Percentiles rank a stretch among this genome's conserved stretches.
These are phyloP conservation scores for Caradrina kadenii DNA, from an alignment of 2,888 invertebrate genomes.

Conservation along the genomic window DNA sequence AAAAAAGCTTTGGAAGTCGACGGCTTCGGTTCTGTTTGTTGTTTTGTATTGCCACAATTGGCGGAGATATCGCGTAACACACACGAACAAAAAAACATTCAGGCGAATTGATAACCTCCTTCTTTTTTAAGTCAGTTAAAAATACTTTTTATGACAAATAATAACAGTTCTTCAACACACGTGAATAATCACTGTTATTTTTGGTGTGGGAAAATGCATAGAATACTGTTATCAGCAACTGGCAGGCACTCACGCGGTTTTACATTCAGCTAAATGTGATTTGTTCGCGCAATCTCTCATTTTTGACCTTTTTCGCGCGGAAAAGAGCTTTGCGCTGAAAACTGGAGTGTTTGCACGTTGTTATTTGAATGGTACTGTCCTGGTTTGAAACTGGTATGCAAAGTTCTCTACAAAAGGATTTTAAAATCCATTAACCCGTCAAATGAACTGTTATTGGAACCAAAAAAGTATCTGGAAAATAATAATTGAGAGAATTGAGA, in stretches of 20 bases:
- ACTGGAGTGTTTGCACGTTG: constrained; percentile 5
- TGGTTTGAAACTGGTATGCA: not conserved
- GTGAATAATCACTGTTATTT: constrained; percentile 47
- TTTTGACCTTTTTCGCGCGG: constrained; percentile 59
- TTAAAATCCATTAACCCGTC: not conserved
- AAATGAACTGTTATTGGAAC: not conserved
- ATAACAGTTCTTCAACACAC: not conserved
- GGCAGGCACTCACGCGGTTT: constrained; percentile 59
- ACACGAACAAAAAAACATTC: no score
- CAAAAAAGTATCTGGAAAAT: not conserved
- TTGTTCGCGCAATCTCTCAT: constrained; percentile 64
- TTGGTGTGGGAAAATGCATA: constrained; percentile 66
- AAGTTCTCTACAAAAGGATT: not conserved
- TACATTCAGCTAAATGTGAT: constrained; percentile 65
- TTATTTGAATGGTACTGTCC: constrained; percentile 16
- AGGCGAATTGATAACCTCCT: no score
- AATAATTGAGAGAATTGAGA: no score
- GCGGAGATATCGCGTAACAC: no score
- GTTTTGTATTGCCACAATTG: no score
- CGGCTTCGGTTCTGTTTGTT: no score
- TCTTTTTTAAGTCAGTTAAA: no score
- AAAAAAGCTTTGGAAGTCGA: no score
- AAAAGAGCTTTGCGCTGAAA: constrained; percentile 46
- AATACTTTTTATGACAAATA: constrained; percentile 4
- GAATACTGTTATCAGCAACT: constrained; percentile 65